Base-by-base conservation (phyloP, 2,888 invertebrate genomes). In the Phalera bucephala region DNA sequence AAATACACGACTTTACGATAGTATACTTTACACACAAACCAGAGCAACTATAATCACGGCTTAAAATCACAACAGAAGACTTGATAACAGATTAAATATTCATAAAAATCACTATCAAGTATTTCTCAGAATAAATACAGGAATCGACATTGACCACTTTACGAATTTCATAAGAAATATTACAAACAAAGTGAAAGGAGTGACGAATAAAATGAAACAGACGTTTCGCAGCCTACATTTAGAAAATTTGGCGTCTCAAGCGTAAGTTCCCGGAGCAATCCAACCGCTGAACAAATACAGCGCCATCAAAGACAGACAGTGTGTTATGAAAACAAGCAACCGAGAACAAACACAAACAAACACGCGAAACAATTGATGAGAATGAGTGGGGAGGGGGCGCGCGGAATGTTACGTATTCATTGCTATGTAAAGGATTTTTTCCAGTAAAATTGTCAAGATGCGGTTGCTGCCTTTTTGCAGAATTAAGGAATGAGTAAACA, bases 321-420 rank as follows among this genome's bases (percentile, higher is more conserved):
- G 66, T 85, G 85, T 85, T 87, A 87, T 85, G 85, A 88, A 86
- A 88, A 88, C 87, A 88, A 82, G 78, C 81, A 80, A 66, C 80
- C 71, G 65, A 72, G 75, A 82, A 78, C 79, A 86, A 85, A 86
- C 80, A 83, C 77, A 82, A 82, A 82, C 83, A 85, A 78, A 82
- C 80, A 81, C 64, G 72, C 67, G 74, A 80, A 81, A 86, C 87
- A 88, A 87, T 87, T 81, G 84, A 84, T 76, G 81, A 80, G 79
- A 77, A 72, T 66, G 72, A 65, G 66, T 66, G 66, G 49, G 59
- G 50, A 52, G 51, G 60, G 51, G 46, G 45, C 52, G 44, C 37
- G 55, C 36, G 48, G 49, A 48, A 50, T 57, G 67, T 68, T 68
- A 64, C 65, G 61, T 72, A 68, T 74, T 77, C 73, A 69, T 71